phyloP scores from a whole-genome alignment of 2,888 invertebrate genomes.

The Hirudinaria manillensis region DNA sequence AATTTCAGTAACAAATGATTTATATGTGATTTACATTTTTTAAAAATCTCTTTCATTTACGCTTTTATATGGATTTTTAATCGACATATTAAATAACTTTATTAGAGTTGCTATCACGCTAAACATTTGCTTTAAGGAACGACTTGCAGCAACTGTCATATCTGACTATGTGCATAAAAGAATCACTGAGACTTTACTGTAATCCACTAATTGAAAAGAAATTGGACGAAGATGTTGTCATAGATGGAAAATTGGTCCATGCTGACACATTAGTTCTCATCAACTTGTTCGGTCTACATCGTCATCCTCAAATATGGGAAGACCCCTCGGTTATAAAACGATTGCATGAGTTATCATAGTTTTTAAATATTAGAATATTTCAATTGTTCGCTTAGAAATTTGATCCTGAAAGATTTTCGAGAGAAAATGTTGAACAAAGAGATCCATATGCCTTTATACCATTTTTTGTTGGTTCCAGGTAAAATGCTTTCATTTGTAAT shows the following conservation, averaged over 20 bases:
- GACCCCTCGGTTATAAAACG: slow-evolving; percentile 33
- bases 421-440: slow-evolving; percentile 42
- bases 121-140: slow-evolving; percentile 41
- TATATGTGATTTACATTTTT: too few relatives aligned
- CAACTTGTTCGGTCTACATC: slow-evolving; percentile 44
- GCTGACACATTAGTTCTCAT: slow-evolving; percentile 41
- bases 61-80: too few relatives aligned
- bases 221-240: slow-evolving; percentile 40
- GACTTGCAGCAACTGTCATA: slow-evolving; percentile 44
- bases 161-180: slow-evolving; percentile 47
- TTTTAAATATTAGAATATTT: too few relatives aligned
- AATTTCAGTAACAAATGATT: too few relatives aligned
- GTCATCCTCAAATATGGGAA: slow-evolving; percentile 45
- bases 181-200: slow-evolving; percentile 43
- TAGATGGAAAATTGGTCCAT: slow-evolving; percentile 43
- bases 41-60: too few relatives aligned
- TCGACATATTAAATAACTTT: too few relatives aligned
- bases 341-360: too few relatives aligned
- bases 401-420: slow-evolving; percentile 44
- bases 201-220: slow-evolving; percentile 45
- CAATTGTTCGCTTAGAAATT: slow-evolving; percentile 38
- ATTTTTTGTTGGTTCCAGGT: slow-evolving; percentile 48
- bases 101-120: too few relatives aligned
- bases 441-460: slow-evolving; percentile 45
- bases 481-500: too few relatives aligned